Evolutionary conservation across 2,113 vertebrate genomes (phyloP).

Genomic region (Gopherus flavomarginatus): DNA sequence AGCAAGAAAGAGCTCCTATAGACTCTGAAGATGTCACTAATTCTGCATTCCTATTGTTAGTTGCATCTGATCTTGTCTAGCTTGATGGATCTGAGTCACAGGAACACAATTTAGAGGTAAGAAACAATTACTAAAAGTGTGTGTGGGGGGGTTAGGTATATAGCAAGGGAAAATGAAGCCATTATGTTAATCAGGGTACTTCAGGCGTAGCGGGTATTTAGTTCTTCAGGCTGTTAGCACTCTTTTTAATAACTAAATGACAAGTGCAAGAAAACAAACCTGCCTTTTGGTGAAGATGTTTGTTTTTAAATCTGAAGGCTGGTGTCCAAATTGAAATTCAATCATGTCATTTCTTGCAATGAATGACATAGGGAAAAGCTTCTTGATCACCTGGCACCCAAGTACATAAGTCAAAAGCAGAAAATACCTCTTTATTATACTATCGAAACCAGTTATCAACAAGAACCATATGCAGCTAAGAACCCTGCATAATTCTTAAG

Average conservation of each 20-base stretch:
- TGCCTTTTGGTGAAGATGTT: not conserved
- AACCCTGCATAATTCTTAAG: accelerated
- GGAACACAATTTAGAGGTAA: conserved; percentile 49
- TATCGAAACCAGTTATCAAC: not conserved
- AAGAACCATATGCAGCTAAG: not conserved
- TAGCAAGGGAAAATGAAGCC: not conserved
- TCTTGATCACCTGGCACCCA: not conserved
- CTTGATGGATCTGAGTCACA: conserved; percentile 46
- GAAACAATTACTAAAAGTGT: not conserved
- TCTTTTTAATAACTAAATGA: accelerated
- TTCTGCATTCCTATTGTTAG: not conserved
- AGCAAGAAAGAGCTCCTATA: conserved; percentile 69
- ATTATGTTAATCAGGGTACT: not conserved
- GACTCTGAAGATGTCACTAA: conserved; percentile 29
- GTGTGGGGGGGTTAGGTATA: accelerated
- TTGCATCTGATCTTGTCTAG: conserved; percentile 31
- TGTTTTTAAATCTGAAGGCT: not conserved
- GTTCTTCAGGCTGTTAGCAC: not conserved
- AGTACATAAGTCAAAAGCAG: not conserved
- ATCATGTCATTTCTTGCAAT: not conserved
- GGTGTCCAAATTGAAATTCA: not conserved
- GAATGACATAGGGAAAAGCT: not conserved
- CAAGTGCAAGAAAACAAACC: not conserved
- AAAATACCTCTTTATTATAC: not conserved
- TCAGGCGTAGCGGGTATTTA: not conserved